Evolutionary conservation across 2,888 invertebrate species (phyloP).

Genomic region (Neoaliturus tenellus): DNA sequence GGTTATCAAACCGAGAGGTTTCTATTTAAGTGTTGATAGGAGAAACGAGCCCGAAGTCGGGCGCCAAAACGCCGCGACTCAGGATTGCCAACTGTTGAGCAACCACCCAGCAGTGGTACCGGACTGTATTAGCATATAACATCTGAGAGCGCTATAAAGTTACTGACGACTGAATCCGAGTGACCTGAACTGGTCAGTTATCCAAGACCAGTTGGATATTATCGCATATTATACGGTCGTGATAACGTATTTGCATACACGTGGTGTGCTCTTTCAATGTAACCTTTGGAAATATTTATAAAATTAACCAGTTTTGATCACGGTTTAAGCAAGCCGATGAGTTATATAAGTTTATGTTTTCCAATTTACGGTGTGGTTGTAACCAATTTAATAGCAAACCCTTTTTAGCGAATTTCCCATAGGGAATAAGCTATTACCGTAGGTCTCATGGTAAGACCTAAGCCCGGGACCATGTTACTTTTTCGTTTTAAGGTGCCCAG

Average conservation of each 20-base stretch:
- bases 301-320: too few relatives aligned
- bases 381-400: too few relatives aligned
- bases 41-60: neutral
- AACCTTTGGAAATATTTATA: neutral
- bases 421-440: too few relatives aligned
- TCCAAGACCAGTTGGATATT: neutral
- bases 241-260: neutral
- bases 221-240: neutral
- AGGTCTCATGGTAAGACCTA: too few relatives aligned
- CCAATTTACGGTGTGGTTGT: too few relatives aligned
- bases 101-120: too few relatives aligned
- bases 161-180: neutral
- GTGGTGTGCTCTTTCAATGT: neutral
- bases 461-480: too few relatives aligned
- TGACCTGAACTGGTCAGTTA: neutral
- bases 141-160: neutral
- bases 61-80: neutral
- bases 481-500: too few relatives aligned
- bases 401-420: too few relatives aligned
- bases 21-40: neutral
- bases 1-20: neutral
- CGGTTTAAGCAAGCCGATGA: too few relatives aligned
- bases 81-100: neutral
- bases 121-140: constrained; percentile 18
- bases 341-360: too few relatives aligned